Evolutionary conservation across 2,113 vertebrate genomes (phyloP).

Genomic region (Mus musculus): GRCm39 chrX:78539001-78539500

Average conservation of each 20-base stretch:
- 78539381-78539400: background rate
- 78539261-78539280: background rate
- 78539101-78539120: too few relatives aligned
- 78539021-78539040: too few relatives aligned
- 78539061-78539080: too few relatives aligned
- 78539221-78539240: background rate
- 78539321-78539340: background rate
- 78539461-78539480: slow-evolving; percentile 36
- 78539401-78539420: background rate
- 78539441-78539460: background rate
- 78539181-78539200: background rate
- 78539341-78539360: background rate
- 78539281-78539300: slow-evolving; percentile 1
- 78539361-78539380: slow-evolving; percentile 4
- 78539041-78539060: too few relatives aligned
- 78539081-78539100: too few relatives aligned
- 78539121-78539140: too few relatives aligned
- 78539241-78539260: background rate
- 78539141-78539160: too few relatives aligned
- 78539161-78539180: background rate
- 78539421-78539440: background rate
- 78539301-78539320: background rate
- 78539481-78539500: background rate
- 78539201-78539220: slow-evolving; percentile 30
- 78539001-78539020: too few relatives aligned